A percentile compares a stretch with the other conserved stretches of the same genome.
Evolutionary conservation across 1,140 invertebrate species (phyloP).

Genomic region (Drosophila mayri): DNA sequence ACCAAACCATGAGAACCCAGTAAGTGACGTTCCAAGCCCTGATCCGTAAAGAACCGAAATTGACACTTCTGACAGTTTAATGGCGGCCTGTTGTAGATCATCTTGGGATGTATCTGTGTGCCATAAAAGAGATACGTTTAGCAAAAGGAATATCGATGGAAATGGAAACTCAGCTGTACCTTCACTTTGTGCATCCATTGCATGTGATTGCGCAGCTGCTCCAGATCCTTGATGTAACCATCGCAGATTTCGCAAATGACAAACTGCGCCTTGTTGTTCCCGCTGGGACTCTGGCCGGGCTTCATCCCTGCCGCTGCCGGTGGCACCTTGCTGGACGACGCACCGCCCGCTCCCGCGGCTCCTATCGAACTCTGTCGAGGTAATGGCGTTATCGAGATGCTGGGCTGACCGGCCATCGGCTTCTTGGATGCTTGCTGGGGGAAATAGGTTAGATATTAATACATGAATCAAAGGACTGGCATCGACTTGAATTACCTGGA

Average conservation of each 20-base stretch:
- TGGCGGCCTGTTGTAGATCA: slow-evolving; percentile 97
- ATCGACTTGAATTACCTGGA: slow-evolving; percentile 55
- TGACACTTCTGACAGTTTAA: slow-evolving; percentile 98
- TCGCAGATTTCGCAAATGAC: slow-evolving; percentile 98
- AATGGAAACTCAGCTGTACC: slow-evolving; percentile 63
- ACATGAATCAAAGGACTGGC: neutral
- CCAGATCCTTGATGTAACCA: slow-evolving; percentile 97
- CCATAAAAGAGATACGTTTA: neutral
- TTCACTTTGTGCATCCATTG: slow-evolving; percentile 98
- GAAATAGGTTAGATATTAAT: neutral
- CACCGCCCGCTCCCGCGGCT: slow-evolving; percentile 38
- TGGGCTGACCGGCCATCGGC: slow-evolving; percentile 88
- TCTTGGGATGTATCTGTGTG: slow-evolving; percentile 94
- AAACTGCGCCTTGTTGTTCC: slow-evolving; percentile 91
- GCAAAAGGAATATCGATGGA: neutral
- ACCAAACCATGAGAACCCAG: slow-evolving; percentile 96
- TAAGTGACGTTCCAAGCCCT: slow-evolving; percentile 96
- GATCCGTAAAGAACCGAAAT: slow-evolving; percentile 90
- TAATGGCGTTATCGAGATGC: slow-evolving; percentile 96
- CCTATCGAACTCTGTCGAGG: slow-evolving; percentile 88
- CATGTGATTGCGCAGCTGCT: slow-evolving; percentile 97
- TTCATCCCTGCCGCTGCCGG: slow-evolving; percentile 85
- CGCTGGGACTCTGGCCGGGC: slow-evolving; percentile 80
- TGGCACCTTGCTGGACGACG: slow-evolving; percentile 85
- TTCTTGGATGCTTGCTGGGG: slow-evolving; percentile 82